phyloP scores from a whole-genome alignment of 2,113 vertebrate genomes.

The Oreotragus oreotragus region DNA sequence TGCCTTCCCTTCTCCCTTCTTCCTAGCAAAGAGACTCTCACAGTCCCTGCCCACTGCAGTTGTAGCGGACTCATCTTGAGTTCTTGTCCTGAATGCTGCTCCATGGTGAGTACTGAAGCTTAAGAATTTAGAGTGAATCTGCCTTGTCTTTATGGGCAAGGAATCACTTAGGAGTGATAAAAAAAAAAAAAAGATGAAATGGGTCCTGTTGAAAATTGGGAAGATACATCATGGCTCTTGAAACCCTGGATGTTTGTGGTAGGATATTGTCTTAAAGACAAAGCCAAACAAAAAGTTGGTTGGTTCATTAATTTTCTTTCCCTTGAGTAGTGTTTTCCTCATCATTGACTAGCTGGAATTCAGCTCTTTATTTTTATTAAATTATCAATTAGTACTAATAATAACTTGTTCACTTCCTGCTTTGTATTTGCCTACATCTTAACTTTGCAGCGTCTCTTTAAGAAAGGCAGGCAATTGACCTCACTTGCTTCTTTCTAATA shows the following conservation, averaged over 20 bases:
- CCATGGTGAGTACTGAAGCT: background rate
- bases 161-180: background rate
- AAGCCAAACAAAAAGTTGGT: background rate
- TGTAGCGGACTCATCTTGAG: background rate
- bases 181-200: background rate
- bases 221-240: background rate
- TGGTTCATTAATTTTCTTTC: background rate
- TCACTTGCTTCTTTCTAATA: background rate
- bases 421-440: background rate
- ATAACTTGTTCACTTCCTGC: background rate
- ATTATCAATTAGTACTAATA: background rate
- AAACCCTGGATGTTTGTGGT: background rate
- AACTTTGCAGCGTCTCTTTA: background rate
- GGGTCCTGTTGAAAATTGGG: background rate
- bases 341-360: background rate
- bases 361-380: constrained; percentile 6
- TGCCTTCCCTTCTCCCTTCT: background rate
- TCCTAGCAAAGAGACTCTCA: background rate
- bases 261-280: background rate
- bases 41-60: background rate
- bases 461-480: background rate
- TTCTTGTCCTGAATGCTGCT: background rate
- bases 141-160: background rate
- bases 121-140: background rate
- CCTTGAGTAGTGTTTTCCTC: background rate